Evolutionary conservation across 1,140 invertebrate genomes (phyloP).

Genomic region (Pseudachorutes palmiensis): DNA sequence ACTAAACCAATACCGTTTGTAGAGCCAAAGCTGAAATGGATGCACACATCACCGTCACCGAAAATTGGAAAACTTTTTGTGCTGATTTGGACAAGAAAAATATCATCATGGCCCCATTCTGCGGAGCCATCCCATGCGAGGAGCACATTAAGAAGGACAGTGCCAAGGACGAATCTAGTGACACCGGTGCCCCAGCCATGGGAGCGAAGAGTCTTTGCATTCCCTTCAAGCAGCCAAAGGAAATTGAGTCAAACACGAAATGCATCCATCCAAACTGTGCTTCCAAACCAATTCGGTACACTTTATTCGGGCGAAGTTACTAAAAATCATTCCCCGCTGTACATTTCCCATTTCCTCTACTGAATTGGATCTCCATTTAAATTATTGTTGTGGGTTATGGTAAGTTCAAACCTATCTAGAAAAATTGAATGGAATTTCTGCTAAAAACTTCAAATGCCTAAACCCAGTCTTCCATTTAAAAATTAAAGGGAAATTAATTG

Average conservation of each 20-base stretch:
- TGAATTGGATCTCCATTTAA: too few species aligned
- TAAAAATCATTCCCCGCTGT: too few species aligned
- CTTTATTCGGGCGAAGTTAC: conserved; percentile 93
- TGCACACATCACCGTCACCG: conserved; percentile 58
- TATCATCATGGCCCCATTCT: conserved; percentile 87
- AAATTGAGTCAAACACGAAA: conserved; percentile 55
- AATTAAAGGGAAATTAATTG: too few species aligned
- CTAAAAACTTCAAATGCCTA: too few species aligned
- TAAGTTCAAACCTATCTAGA: too few species aligned
- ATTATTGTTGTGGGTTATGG: too few species aligned
- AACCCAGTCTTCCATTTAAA: too few species aligned
- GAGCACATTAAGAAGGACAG: conserved; percentile 94
- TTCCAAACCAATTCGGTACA: conserved; percentile 72
- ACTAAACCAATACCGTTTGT: too few species aligned
- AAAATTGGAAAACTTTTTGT: conserved; percentile 75
- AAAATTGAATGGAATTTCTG: too few species aligned
- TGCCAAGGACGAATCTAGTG: conserved; percentile 59
- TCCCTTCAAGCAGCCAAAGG: conserved; percentile 75
- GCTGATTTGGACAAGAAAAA: conserved; percentile 74
- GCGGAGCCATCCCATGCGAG: conserved; percentile 80
- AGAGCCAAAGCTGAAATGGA: conserved; percentile 69
- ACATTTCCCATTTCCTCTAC: too few species aligned
- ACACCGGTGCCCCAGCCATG: conserved; percentile 81
- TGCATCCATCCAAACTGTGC: conserved; percentile 85
- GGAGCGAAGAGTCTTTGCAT: conserved; percentile 97